Evolutionary conservation across 2,113 vertebrate species (phyloP).

Genomic region (Apeltes quadracus): DNA sequence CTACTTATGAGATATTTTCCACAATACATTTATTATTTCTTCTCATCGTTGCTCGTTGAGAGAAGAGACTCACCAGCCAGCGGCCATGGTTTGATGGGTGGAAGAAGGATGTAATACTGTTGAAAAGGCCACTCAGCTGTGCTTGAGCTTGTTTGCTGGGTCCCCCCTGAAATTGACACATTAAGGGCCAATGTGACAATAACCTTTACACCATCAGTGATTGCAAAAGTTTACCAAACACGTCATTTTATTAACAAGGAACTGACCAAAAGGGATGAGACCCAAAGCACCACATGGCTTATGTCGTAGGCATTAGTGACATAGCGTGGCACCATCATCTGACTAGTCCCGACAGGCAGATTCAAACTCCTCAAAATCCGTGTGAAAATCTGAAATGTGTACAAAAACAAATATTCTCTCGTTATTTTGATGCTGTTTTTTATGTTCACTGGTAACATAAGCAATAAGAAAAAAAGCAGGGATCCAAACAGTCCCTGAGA

Average conservation of each 20-base stretch:
- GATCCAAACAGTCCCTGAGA: slow-evolving; percentile 16
- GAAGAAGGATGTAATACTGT: slow-evolving; percentile 95
- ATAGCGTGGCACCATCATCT: slow-evolving; percentile 92
- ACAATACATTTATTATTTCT: neutral
- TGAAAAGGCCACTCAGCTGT: slow-evolving; percentile 93
- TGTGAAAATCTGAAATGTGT: slow-evolving; percentile 90
- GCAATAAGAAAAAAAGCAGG: slow-evolving; percentile 10
- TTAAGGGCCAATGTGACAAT: neutral
- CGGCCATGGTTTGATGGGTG: slow-evolving; percentile 97
- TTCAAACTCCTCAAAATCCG: slow-evolving; percentile 95
- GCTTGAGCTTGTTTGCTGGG: slow-evolving; percentile 94
- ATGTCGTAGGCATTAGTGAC: slow-evolving; percentile 95
- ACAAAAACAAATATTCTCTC: neutral
- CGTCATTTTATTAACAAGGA: neutral
- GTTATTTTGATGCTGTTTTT: neutral
- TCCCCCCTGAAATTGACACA: slow-evolving; percentile 85
- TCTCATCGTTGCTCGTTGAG: neutral
- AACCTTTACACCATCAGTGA: neutral
- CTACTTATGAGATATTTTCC: neutral
- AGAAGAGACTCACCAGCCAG: slow-evolving; percentile 90
- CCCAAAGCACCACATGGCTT: slow-evolving; percentile 94
- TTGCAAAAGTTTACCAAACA: neutral
- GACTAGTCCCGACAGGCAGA: slow-evolving; percentile 96
- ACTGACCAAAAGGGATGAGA: slow-evolving; percentile 96
- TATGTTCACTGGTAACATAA: neutral